Evolutionary conservation across 2,113 vertebrate species (phyloP).

Genomic region (Aptenodytes patagonicus): DNA sequence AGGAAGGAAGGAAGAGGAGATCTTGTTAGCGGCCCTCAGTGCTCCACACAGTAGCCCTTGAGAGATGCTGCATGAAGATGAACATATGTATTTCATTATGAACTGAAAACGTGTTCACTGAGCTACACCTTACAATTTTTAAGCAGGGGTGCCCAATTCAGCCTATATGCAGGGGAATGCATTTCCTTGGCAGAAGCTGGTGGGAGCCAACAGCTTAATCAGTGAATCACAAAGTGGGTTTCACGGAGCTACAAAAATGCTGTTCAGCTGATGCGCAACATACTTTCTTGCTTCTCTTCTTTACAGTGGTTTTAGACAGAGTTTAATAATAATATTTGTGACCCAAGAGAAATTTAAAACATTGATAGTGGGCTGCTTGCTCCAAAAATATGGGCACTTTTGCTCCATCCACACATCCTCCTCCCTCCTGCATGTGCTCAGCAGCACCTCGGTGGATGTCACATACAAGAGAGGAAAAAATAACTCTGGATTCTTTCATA

Average conservation of each 20-base stretch:
- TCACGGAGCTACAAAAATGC: neutral
- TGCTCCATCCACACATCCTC: neutral
- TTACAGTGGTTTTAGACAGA: neutral
- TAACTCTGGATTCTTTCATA: neutral
- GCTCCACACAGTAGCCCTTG: neutral
- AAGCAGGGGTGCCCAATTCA: neutral
- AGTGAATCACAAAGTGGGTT: neutral
- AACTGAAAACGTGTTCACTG: neutral
- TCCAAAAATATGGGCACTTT: neutral
- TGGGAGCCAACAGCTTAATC: neutral
- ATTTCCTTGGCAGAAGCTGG: neutral
- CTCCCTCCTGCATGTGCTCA: neutral
- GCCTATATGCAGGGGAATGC: neutral
- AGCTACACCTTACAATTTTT: neutral
- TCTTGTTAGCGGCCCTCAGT: neutral
- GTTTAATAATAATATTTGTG: neutral
- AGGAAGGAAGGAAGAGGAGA: no score
- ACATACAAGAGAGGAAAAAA: neutral
- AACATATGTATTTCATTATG: slow-evolving; percentile 12
- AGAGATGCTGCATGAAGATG: slow-evolving; percentile 10
- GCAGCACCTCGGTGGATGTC: neutral
- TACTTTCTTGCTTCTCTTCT: neutral
- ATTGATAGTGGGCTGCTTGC: neutral
- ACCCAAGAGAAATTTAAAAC: neutral
- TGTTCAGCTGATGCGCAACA: neutral